Evolutionary conservation across 1,140 invertebrate genomes (phyloP).

Genomic region (Octopus bimaculoides): DNA sequence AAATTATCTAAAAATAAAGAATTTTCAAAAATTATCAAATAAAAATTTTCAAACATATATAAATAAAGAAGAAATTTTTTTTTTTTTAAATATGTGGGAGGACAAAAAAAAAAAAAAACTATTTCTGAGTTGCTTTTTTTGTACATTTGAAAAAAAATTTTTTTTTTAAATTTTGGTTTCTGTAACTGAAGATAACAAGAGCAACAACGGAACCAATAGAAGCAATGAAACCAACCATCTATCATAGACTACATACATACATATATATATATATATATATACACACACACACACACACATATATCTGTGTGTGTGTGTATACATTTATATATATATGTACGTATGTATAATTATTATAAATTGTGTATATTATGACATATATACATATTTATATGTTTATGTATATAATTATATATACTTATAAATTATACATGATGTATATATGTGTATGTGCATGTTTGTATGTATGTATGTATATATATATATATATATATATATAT

Average conservation of each 20-base stretch:
- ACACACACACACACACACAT: background rate
- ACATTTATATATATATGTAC: background rate
- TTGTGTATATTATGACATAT: background rate
- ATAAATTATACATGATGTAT: background rate
- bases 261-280: conserved; percentile 2
- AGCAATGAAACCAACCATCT: no score
- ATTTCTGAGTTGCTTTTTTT: no score
- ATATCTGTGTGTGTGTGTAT: conserved; percentile 9
- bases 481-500: conserved; percentile 1
- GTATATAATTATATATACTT: background rate
- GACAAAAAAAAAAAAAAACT: no score
- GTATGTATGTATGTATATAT: background rate
- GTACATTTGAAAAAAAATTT: no score
- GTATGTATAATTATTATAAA: background rate
- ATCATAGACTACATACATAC: background rate
- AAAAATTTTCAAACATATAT: no score
- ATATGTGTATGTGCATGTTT: conserved; percentile 8
- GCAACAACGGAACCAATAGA: no score
- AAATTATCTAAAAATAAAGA: no score
- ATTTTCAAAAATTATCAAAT: no score
- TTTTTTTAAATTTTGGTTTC: no score
- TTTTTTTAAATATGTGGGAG: no score
- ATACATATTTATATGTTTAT: background rate
- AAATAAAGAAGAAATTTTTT: no score
- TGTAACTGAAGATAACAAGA: no score